Conservation (phyloP, 1,140 invertebrate genomes). For the Polypedilum pembai region DNA sequence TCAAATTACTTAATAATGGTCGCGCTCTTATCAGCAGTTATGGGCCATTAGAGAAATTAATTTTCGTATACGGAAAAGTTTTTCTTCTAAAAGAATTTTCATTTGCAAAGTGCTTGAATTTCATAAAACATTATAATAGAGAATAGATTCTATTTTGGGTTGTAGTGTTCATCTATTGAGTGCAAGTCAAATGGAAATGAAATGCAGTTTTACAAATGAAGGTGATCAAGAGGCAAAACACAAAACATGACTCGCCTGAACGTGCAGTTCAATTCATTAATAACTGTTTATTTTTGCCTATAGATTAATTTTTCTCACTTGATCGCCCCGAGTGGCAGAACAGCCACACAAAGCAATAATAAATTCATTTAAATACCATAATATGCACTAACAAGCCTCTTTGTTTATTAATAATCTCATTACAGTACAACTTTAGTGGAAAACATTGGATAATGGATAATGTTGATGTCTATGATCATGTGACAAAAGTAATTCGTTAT, state of each 20-base stretch:
- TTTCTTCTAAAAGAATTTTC: no score
- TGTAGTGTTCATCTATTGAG: neutral
- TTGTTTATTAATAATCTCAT: neutral
- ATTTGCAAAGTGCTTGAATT: conserved; percentile 1
- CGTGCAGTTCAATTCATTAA: no score
- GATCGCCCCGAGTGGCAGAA: no score
- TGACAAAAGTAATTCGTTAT: conserved; percentile 73
- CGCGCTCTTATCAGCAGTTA: no score
- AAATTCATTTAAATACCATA: no score
- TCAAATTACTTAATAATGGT: no score
- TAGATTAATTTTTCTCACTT: no score
- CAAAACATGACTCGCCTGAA: neutral
- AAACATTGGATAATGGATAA: conserved; percentile 35
- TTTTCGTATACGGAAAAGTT: no score
- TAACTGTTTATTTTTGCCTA: no score
- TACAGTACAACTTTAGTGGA: neutral
- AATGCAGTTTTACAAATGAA: neutral
- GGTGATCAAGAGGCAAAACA: conserved; percentile 3
- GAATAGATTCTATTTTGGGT: neutral
- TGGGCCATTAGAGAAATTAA: no score
- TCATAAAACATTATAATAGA: neutral
- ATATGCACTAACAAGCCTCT: no score
- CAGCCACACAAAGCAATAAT: no score
- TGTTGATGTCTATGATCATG: conserved; percentile 55
- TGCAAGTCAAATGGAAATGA: conserved; percentile 12